These are phyloP conservation scores for Mus spicilegus DNA, from an alignment of 2,113 vertebrate genomes.

Conservation along the genomic window DNA sequence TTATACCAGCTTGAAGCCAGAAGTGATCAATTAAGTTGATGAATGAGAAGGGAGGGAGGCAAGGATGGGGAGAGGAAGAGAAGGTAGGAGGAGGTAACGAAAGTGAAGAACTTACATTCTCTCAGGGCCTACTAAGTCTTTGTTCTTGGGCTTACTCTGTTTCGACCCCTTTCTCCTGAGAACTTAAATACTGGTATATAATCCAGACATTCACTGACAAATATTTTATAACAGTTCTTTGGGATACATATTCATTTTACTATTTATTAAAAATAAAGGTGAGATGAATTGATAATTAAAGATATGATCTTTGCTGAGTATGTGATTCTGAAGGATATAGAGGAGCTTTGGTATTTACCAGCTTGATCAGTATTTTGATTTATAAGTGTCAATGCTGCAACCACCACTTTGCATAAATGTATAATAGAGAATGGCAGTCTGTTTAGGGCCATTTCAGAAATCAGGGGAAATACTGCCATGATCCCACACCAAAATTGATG, in stretches of 20 bases:
- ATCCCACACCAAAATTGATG: neutral
- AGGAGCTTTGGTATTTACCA: neutral
- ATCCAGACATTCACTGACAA: neutral
- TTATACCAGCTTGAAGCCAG: neutral
- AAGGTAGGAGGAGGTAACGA: neutral
- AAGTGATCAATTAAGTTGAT: slow-evolving; percentile 9
- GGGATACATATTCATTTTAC: neutral
- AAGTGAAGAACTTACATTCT: neutral
- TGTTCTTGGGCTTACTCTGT: neutral
- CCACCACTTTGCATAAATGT: neutral
- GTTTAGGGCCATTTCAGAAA: neutral
- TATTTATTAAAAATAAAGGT: neutral
- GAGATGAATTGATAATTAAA: neutral
- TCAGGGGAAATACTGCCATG: neutral
- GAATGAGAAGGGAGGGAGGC: neutral
- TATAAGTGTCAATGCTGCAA: neutral
- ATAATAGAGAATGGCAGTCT: neutral
- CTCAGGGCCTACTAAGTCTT: neutral
- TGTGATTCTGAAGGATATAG: neutral
- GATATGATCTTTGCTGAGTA: neutral
- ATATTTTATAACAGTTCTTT: neutral
- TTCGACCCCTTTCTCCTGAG: neutral
- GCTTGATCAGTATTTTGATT: neutral
- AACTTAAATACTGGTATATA: neutral
- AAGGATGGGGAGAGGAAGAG: neutral